Evolutionary conservation across 2,113 vertebrate genomes (phyloP).

Genomic region (Thamnophis sirtalis): DNA sequence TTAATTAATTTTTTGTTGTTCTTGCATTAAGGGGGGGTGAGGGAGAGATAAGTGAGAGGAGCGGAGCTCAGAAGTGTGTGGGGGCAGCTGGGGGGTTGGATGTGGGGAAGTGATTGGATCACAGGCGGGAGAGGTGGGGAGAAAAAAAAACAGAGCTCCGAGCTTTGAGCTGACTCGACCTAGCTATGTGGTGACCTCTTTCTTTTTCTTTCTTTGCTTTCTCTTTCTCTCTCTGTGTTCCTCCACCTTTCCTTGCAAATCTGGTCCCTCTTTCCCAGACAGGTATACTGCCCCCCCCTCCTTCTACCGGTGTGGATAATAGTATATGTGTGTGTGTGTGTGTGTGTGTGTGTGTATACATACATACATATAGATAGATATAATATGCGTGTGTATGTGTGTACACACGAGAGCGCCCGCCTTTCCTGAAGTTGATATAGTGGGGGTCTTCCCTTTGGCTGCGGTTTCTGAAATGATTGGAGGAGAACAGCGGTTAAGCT

Average conservation of each 20-base stretch:
- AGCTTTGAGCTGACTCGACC: conserved; percentile 67
- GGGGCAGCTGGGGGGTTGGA: conserved; percentile 52
- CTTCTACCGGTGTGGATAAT: neutral
- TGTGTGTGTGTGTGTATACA: neutral
- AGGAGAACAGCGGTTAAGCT: conserved; percentile 74
- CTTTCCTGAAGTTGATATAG: conserved; percentile 69
- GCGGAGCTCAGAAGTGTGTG: conserved; percentile 69
- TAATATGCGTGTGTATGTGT: neutral
- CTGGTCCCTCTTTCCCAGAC: conserved; percentile 59
- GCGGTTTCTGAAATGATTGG: conserved; percentile 54
- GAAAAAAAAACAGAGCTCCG: conserved; percentile 41
- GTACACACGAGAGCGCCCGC: neutral
- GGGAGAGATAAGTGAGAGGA: conserved; percentile 76
- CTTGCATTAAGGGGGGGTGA: conserved; percentile 51
- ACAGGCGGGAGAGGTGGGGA: conserved; percentile 56
- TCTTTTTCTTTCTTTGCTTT: conserved; percentile 46
- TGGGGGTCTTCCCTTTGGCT: conserved; percentile 62
- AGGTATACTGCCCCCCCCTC: conserved; percentile 34
- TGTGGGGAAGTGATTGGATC: conserved; percentile 69
- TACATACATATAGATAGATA: neutral
- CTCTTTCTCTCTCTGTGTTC: conserved; percentile 24
- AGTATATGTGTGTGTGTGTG: neutral
- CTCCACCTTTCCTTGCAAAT: conserved; percentile 55
- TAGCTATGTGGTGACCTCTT: conserved; percentile 73
- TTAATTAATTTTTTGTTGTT: conserved; percentile 71